phyloP scores from a whole-genome alignment of 2,113 vertebrate genomes.

The Leiothrix lutea region DNA sequence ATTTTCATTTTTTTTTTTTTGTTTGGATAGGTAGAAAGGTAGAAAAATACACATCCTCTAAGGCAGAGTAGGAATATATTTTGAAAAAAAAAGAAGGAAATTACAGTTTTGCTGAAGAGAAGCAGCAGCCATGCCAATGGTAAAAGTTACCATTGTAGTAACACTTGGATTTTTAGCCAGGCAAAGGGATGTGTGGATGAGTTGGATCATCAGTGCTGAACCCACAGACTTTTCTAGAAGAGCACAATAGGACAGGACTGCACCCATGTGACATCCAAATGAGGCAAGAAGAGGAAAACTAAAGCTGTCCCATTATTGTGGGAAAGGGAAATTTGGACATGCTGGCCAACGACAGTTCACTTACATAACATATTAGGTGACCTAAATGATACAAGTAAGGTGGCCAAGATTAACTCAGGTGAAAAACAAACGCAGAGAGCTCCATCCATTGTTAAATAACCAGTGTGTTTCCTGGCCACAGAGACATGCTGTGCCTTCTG shows the following conservation, averaged over 20 bases:
- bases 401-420: not conserved
- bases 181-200: not conserved
- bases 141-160: not conserved
- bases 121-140: not conserved
- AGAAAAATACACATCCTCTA: not conserved
- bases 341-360: not conserved
- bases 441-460: not conserved
- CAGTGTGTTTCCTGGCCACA: not conserved
- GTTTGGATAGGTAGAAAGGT: not conserved
- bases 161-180: not conserved
- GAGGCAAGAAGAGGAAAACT: not conserved
- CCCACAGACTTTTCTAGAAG: not conserved
- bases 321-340: not conserved
- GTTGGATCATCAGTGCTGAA: not conserved
- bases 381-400: not conserved
- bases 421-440: not conserved
- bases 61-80: not conserved
- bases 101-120: not conserved
- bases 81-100: not conserved
- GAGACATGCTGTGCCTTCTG: conserved; percentile 22
- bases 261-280: not conserved
- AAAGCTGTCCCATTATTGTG: not conserved
- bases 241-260: not conserved
- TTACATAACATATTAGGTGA: not conserved
- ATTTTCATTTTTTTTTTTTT: no score